Base-by-base conservation (phyloP, 2,888 invertebrate species). In the Zygothrica quintamaculata region DNA sequence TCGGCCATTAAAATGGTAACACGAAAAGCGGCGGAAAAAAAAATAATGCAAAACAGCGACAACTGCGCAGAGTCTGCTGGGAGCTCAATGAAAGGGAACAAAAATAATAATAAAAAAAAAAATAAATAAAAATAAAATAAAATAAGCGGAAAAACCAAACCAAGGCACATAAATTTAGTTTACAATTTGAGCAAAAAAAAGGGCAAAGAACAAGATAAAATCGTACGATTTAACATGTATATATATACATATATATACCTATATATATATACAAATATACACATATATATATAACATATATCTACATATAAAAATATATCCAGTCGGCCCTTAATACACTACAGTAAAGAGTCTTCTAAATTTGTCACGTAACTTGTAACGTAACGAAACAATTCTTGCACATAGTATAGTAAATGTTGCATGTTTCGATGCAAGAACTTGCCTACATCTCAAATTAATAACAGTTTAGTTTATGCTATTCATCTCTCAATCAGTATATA, bases 61-160 rank as follows among this genome's bases (percentile, higher is more conserved):
- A 81, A 81, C 79, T 81, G 84, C 80, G 84, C 87, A 82, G 81
- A 80, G n/a, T n/a, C n/a, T 84, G 81, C 84, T 80, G 74, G 50
- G 44, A 42, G 33, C 43, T 33, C 64, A 68, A 55, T 48, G 58
- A 62, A 60, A 72, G 59, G 72, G 67, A 57, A 43, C 40, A 29
- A 53, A 65, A 72, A 77, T 57, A 61, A 84, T 70, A 71, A 62
- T 61, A 48, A 62, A 47, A 43, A 57, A 11, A 46, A 57, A 22
- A 68, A 56, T 52, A 56, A 75, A 55, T n/a, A 73, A 31, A 42
- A 43, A 52, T 11, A 43, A 3, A 53, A 37, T 36, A 16, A 53
- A 47, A 40, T 31, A 75, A 16, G 37, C 57, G 78, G 84, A 55
- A 36, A 51, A 31, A 52, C 33, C n/a, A n/a, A 60, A 55, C 15